phyloP scores from a whole-genome alignment of 2,888 invertebrate genomes.

The Macrophya alboannulata region DNA sequence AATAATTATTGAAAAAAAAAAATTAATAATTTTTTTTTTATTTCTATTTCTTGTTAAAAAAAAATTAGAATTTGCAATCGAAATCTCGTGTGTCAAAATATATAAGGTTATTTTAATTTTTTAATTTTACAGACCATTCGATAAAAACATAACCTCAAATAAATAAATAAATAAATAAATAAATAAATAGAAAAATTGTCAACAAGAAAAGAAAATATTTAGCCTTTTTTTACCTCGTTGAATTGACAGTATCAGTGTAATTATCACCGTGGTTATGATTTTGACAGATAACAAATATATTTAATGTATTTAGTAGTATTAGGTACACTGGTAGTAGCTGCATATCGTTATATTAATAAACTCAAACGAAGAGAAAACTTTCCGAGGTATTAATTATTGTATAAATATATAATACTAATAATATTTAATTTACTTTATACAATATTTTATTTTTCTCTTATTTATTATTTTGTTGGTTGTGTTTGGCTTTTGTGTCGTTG shows the following conservation, averaged over 20 bases:
- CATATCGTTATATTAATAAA: constrained; percentile 16
- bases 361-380: too few species aligned
- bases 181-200: background rate
- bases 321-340: constrained; percentile 72
- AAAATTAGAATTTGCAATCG: too few species aligned
- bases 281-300: constrained; percentile 71
- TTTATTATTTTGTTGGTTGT: background rate
- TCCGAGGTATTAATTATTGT: too few species aligned
- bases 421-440: background rate
- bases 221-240: constrained; percentile 63
- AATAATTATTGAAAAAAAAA: background rate
- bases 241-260: constrained; percentile 60
- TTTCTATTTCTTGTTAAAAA: too few species aligned
- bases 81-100: too few species aligned
- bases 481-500: background rate
- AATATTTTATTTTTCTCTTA: background rate
- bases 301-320: constrained; percentile 71
- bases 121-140: constrained; percentile 43
- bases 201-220: constrained; percentile 32
- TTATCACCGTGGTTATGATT: constrained; percentile 58
- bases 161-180: background rate
- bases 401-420: too few species aligned
- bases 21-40: too few species aligned
- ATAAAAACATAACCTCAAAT: background rate
- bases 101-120: background rate